Base-by-base conservation (phyloP, 2,113 vertebrate genomes). In the Madoqua kirkii region DNA sequence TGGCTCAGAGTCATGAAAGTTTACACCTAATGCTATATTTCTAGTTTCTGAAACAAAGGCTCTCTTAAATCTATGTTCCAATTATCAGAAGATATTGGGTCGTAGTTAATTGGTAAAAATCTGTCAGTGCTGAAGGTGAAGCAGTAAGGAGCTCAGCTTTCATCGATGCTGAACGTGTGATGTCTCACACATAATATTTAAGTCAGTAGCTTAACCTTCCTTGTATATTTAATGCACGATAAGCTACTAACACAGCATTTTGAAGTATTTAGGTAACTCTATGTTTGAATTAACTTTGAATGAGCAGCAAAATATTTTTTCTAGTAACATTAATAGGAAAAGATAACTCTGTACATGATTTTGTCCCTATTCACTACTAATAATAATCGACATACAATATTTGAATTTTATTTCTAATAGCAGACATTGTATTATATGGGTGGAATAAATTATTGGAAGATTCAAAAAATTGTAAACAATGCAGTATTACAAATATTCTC, bases 31-130 rank as follows among this genome's bases (percentile, higher is more conserved):
- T 55, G 27, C 64, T 67, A 1, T 60, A 62, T 92, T 84, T 93
- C 50, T 93, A 82, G 85, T 96, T 96, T 91, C 59, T 93, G 94
- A 97, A 95, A 97, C 91, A 95, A 94, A 98, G 89, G 43, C 93
- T 97, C 81, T 92, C 59, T 96, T 95, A 67, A 82, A 62, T 95
- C 89, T 85, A 1, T 87, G 89, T 97, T 92, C 74, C 60, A 95
- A 90, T 97, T 95, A 94, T 97, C 87, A 95, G 95, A 92, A 95
- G 96, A 97, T 95, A 97, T 97, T 96, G 91, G 93, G 50, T 96
- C 83, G 71, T 92, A 93, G 96, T 91, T 98, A 97, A 97, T 97
- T 98, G 97, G 93, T 97, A 97, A 97, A 97, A 98, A 97, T 97
- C 98, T 98, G 98, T 97, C 98, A 97, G 89, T 90, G 91, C 91